phyloP scores from a whole-genome alignment of 2,888 invertebrate genomes.

The Tanaodytes sp. region DNA sequence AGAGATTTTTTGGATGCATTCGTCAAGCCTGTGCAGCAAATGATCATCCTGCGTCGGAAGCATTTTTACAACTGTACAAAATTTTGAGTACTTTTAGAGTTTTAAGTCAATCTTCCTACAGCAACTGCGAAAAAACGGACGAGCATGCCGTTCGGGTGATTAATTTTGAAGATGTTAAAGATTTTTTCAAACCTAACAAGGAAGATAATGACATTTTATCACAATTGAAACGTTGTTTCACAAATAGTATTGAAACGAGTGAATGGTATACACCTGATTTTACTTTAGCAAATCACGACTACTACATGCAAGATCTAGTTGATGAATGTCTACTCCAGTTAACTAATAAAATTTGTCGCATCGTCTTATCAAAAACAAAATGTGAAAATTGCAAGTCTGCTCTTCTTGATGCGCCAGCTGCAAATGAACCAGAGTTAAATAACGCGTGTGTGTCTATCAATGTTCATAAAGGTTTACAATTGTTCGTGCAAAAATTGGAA shows the following conservation, averaged over 20 bases:
- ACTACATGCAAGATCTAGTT: neutral
- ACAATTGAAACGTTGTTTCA: constrained; percentile 2
- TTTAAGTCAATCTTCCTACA: constrained; percentile 8
- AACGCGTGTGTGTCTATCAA: neutral
- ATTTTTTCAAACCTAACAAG: constrained; percentile 11
- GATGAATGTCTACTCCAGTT: constrained; percentile 16
- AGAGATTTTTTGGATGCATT: constrained; percentile 26
- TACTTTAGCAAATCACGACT: constrained; percentile 18
- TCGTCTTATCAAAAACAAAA: constrained; percentile 10
- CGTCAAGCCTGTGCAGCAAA: constrained; percentile 9
- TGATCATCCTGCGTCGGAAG: constrained; percentile 19
- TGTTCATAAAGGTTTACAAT: constrained; percentile 15
- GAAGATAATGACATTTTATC: constrained; percentile 13
- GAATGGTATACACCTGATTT: constrained; percentile 10
- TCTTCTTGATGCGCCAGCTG: neutral
- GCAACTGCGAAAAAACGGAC: constrained; percentile 12
- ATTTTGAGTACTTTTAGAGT: constrained; percentile 11
- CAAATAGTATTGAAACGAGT: constrained; percentile 18
- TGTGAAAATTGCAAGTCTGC: constrained; percentile 10
- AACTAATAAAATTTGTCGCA: constrained; percentile 19
- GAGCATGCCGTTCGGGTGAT: constrained; percentile 11
- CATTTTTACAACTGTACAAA: constrained; percentile 19
- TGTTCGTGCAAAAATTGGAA: constrained; percentile 22
- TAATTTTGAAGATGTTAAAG: constrained; percentile 9
- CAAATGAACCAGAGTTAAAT: neutral